phyloP scores from a whole-genome alignment of 2,113 vertebrate species.

The Myocastor coypus region DNA sequence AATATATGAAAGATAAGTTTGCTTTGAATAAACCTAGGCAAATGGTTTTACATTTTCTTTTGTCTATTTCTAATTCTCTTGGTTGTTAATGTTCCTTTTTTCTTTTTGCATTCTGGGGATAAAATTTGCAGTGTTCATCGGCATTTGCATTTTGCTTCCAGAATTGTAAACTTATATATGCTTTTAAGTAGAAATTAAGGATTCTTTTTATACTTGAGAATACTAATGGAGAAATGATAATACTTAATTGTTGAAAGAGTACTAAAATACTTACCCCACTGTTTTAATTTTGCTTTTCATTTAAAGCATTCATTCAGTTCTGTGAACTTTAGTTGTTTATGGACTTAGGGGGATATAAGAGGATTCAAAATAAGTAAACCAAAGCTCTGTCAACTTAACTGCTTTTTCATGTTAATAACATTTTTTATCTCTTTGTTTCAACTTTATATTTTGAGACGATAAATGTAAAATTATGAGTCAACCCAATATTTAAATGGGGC shows the following conservation, averaged over 20 bases:
- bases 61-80: slow-evolving; percentile 39
- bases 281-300: slow-evolving; percentile 68
- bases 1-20: slow-evolving; percentile 60
- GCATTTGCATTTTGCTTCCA: slow-evolving; percentile 42
- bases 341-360: background rate
- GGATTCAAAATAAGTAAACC: slow-evolving; percentile 58
- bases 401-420: slow-evolving; percentile 35
- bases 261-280: slow-evolving; percentile 56
- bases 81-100: background rate
- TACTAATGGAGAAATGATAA: slow-evolving; percentile 56
- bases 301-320: slow-evolving; percentile 63
- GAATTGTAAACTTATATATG: slow-evolving; percentile 50
- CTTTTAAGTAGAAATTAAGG: slow-evolving; percentile 70
- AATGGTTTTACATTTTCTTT: slow-evolving; percentile 58
- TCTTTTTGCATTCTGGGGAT: background rate
- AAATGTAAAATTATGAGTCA: slow-evolving; percentile 14
- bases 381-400: background rate
- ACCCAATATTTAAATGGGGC: slow-evolving; percentile 38
- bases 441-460: slow-evolving; percentile 53
- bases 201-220: slow-evolving; percentile 56
- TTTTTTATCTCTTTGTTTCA: slow-evolving; percentile 54
- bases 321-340: slow-evolving; percentile 33
- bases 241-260: slow-evolving; percentile 44
- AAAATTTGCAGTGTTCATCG: slow-evolving; percentile 44
- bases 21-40: slow-evolving; percentile 69